Percentiles rank a stretch among this genome's conserved stretches.
phyloP scores from a whole-genome alignment of 2,888 invertebrate genomes.

The Rhorus exstirpatorius region DNA sequence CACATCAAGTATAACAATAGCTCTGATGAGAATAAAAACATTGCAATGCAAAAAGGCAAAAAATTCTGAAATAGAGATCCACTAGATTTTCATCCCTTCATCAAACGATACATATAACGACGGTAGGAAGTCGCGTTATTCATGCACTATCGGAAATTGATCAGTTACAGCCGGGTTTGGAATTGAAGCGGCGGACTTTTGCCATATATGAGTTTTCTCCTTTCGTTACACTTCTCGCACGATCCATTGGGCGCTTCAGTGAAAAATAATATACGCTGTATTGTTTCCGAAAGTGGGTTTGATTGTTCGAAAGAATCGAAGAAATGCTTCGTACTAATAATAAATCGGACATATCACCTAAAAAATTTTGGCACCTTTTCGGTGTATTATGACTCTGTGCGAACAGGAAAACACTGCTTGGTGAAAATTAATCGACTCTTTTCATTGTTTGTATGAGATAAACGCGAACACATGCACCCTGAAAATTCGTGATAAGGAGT shows the following conservation, averaged over 20 bases:
- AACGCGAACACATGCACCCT: not conserved
- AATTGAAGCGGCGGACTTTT: not conserved
- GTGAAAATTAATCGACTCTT: not conserved
- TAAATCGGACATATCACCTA: not conserved
- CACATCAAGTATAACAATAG: not conserved
- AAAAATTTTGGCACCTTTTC: not conserved
- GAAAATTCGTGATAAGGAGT: constrained; percentile 13
- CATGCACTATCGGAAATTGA: not conserved
- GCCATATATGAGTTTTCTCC: not conserved
- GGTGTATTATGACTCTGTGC: not conserved
- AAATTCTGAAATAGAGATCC: too few species aligned
- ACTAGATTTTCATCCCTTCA: too few species aligned
- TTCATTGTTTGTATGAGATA: not conserved
- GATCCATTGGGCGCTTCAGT: not conserved
- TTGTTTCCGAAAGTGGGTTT: not conserved
- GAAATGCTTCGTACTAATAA: not conserved
- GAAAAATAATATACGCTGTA: not conserved
- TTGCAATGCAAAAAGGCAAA: too few species aligned
- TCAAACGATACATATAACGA: too few species aligned
- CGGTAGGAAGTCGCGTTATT: not conserved
- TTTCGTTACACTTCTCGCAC: not conserved
- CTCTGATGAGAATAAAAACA: not conserved
- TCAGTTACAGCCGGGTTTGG: not conserved
- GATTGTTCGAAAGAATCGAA: not conserved
- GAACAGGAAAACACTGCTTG: too few species aligned